A percentile compares a stretch with the other conserved stretches of the same genome.
These are phyloP conservation scores for Melieria crassipennis DNA, from an alignment of 2,888 invertebrate species.

Conservation along the genomic window DNA sequence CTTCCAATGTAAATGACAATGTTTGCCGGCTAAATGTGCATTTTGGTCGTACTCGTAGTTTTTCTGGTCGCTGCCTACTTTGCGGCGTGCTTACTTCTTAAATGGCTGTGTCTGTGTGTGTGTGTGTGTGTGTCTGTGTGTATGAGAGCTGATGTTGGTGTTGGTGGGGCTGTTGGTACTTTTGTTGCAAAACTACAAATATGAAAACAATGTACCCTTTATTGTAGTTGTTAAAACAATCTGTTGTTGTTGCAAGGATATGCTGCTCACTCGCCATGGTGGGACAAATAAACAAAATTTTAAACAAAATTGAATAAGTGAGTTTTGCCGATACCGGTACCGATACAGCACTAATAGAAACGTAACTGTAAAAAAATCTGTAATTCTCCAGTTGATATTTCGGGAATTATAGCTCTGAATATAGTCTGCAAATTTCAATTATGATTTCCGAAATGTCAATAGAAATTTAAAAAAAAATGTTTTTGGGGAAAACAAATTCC, in stretches of 20 bases:
- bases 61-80: not conserved
- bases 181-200: slow-evolving; percentile 20
- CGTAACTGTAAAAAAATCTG: no score
- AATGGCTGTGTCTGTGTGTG: not conserved
- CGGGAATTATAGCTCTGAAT: no score
- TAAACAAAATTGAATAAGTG: no score
- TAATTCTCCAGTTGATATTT: no score
- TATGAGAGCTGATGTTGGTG: not conserved
- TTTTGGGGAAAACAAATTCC: not conserved
- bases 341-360: no score
- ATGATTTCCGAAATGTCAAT: not conserved
- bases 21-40: slow-evolving; percentile 43
- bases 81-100: not conserved
- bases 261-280: no score
- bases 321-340: no score
- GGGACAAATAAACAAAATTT: no score
- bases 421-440: no score
- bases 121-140: slow-evolving; percentile 6
- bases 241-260: not conserved
- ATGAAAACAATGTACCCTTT: slow-evolving; percentile 16
- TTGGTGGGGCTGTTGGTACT: slow-evolving; percentile 5
- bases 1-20: slow-evolving; percentile 45
- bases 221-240: slow-evolving; percentile 35
- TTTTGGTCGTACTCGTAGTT: slow-evolving; percentile 24
- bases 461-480: not conserved